Percentiles rank a stretch among this genome's conserved stretches.
Evolutionary conservation across 2,888 invertebrate species (phyloP).

Genomic region (Catocala fraxini): DNA sequence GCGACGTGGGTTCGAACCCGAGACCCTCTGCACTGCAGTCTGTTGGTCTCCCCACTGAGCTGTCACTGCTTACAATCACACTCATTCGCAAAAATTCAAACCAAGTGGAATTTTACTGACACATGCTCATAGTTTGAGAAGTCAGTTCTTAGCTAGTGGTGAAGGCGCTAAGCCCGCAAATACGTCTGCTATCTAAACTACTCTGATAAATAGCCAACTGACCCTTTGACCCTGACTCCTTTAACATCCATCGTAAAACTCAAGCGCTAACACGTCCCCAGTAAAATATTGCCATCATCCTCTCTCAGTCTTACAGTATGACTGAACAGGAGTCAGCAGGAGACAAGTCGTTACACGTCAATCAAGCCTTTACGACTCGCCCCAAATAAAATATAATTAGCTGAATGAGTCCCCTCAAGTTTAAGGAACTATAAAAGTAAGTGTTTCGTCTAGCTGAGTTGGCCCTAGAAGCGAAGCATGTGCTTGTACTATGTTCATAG

Average conservation of each 20-base stretch:
- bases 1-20: no score
- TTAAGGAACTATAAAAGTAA: slow-evolving; percentile 50
- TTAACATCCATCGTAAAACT: slow-evolving; percentile 11
- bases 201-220: no score
- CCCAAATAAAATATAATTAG: slow-evolving; percentile 61
- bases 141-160: no score
- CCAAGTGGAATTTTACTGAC: no score
- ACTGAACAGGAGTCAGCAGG: slow-evolving; percentile 19
- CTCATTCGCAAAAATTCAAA: no score
- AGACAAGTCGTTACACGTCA: slow-evolving; percentile 50
- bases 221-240: background rate
- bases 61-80: no score
- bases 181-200: no score
- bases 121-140: no score
- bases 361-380: slow-evolving; percentile 55
- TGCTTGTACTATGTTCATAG: background rate
- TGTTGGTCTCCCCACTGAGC: no score
- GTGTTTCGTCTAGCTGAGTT: slow-evolving; percentile 23
- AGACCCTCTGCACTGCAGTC: no score
- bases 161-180: no score
- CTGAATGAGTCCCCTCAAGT: slow-evolving; percentile 59
- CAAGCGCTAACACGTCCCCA: slow-evolving; percentile 4
- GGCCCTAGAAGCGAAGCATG: background rate
- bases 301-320: background rate
- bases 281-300: slow-evolving; percentile 17